Percentiles rank a stretch among this genome's conserved stretches.
Conservation (phyloP, 2,113 vertebrate species). For the Podarcis cretensis region DNA sequence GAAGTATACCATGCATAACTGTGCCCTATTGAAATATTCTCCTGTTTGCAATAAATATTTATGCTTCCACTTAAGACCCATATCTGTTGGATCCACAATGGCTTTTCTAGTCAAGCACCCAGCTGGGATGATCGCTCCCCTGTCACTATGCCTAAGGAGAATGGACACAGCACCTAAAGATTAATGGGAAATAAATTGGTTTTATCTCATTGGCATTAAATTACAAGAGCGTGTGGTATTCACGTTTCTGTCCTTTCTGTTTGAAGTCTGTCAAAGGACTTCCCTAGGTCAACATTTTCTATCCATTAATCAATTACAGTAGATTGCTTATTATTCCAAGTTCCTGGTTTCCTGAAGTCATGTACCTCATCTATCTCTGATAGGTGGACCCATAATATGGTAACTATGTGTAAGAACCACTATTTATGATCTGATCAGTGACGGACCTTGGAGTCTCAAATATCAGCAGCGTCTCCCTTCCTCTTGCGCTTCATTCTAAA, state of each 20-base stretch:
- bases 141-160: background rate
- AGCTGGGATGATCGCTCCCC: background rate
- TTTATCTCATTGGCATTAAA: background rate
- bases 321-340: background rate
- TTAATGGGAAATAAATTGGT: background rate
- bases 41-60: constrained; percentile 40
- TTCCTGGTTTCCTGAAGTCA: background rate
- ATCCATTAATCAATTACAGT: background rate
- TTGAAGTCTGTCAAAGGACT: background rate
- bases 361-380: background rate
- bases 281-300: constrained; percentile 2
- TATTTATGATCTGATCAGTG: background rate
- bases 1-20: background rate
- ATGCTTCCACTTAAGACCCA: constrained; percentile 51
- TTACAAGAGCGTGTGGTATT: background rate
- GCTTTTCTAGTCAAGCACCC: constrained; percentile 8
- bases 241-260: background rate
- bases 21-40: constrained; percentile 18
- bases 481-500: no score
- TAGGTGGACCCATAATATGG: background rate
- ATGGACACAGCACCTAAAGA: background rate
- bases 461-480: no score
- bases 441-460: no score
- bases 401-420: background rate
- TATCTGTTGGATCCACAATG: constrained; percentile 42